phyloP scores from a whole-genome alignment of 1,140 invertebrate species.

The Nephila pilipes region DNA sequence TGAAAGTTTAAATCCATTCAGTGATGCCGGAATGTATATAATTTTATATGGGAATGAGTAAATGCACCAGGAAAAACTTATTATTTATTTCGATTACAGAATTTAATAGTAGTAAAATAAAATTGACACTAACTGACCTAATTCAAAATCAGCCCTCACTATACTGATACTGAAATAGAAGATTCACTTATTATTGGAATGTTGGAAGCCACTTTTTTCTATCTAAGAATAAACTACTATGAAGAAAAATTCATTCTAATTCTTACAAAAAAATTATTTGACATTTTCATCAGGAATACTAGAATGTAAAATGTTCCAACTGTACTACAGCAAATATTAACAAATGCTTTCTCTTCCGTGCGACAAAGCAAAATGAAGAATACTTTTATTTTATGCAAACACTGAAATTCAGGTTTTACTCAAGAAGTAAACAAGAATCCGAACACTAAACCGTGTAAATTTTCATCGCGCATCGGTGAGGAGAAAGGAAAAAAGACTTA shows the following conservation, averaged over 20 bases:
- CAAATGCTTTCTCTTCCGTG: background rate
- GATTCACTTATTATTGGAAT: too few relatives aligned
- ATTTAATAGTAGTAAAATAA: too few relatives aligned
- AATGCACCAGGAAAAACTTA: too few relatives aligned
- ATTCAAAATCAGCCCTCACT: too few relatives aligned
- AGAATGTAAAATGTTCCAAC: background rate
- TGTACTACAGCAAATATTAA: background rate
- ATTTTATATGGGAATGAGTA: too few relatives aligned
- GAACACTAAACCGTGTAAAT: background rate
- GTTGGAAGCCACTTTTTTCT: too few relatives aligned
- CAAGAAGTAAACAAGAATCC: background rate
- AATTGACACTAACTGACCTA: too few relatives aligned
- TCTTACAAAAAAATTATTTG: background rate
- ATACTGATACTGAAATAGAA: too few relatives aligned
- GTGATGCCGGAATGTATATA: too few relatives aligned
- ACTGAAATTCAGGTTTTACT: background rate
- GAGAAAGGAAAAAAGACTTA: background rate
- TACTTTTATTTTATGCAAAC: background rate
- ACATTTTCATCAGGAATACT: background rate
- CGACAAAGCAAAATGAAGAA: background rate
- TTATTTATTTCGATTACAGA: too few relatives aligned
- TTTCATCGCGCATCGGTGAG: background rate
- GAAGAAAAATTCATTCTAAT: background rate
- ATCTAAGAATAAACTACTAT: too few relatives aligned
- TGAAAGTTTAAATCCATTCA: too few relatives aligned